Base-by-base conservation (phyloP, 2,888 invertebrate genomes). In the Tiliacea aurago region DNA sequence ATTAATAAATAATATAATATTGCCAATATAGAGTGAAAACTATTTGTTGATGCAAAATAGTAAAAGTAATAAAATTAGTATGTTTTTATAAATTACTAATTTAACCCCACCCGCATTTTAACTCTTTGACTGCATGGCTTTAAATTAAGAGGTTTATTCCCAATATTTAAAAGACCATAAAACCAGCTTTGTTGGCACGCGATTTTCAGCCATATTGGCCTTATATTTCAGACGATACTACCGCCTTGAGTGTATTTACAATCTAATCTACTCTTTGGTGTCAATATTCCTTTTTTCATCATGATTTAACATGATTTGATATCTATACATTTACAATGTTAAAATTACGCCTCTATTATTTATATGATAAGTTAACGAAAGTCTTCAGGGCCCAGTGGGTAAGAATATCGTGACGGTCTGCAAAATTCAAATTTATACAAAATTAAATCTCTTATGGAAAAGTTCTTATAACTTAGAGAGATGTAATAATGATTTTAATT, bases 261-360 rank as follows among this genome's bases (percentile, higher is more conserved):
- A 73, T 73, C 76, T 89, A 90, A 85, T 80, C 90, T 93, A 93
- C 88, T 85, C 18, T 85, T 91, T 93, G 93, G 93, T 93, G 93
- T 93, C 85, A 84, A 86, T 81, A 73, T 90, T 83, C 93, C 88
- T 92, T 91, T 85, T 84, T 76, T 71, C 53, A 33, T 74, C 66
- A 65, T 82, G 70, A 70, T 81, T 81, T 78, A 76, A 73, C 81
- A 83, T 72, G 73, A 80, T 80, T 56, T 76, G 43, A 59, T 86
- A 84, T 84, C 69, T 85, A 78, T 73, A 85, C 68, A 80, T 76
- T 75, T 79, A 84, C 76, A 80, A 56, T 67, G 20, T 58, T 55
- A 65, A 56, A 59, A 73, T 63, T 33, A 28, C 3, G 7, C 1
- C 4, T 59, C 11, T 53, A 53, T 45, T 43, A 23, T 43, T 43